phyloP scores from a whole-genome alignment of 2,797 vertebrate species.

The Oreonectes daqikongensis region DNA sequence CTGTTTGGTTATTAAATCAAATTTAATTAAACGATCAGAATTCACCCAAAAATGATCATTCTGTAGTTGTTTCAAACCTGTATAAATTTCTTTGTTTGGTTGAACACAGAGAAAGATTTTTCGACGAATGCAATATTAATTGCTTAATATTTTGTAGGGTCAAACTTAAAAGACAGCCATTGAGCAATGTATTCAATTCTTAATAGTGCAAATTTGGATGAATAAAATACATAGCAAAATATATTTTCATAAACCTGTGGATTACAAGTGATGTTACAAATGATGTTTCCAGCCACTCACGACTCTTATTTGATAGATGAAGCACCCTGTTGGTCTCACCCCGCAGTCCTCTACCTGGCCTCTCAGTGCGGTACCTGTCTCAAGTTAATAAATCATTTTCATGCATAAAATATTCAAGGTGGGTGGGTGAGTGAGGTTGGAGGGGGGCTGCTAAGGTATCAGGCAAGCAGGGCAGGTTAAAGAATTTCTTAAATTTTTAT shows the following conservation, averaged over 20 bases:
- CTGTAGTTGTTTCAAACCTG: too few relatives aligned
- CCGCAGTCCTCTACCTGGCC: constrained; percentile 75
- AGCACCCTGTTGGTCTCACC: constrained; percentile 65
- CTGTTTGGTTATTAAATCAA: too few relatives aligned
- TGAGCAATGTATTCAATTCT: too few relatives aligned
- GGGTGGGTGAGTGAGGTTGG: constrained; percentile 54
- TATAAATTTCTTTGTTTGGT: too few relatives aligned
- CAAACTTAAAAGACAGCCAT: not conserved
- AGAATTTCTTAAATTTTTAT: constrained; percentile 95
- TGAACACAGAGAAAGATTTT: too few relatives aligned
- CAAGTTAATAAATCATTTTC: constrained; percentile 88
- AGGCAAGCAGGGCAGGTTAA: constrained; percentile 87
- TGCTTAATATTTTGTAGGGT: not conserved
- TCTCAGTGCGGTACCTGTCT: constrained; percentile 80
- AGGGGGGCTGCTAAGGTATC: constrained; percentile 68
- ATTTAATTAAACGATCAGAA: too few relatives aligned
- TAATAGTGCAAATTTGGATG: too few relatives aligned
- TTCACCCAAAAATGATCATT: too few relatives aligned
- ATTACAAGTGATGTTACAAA: constrained; percentile 7
- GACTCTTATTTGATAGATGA: constrained; percentile 63
- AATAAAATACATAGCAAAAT: too few relatives aligned
- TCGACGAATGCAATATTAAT: too few relatives aligned
- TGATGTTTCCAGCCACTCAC: constrained; percentile 13
- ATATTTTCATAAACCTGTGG: too few relatives aligned
- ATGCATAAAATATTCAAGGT: constrained; percentile 53